Evolutionary conservation across 2,888 invertebrate genomes (phyloP), one percentile per base, ranked within the genome.

Genomic region (Melanophora roralis): DNA sequence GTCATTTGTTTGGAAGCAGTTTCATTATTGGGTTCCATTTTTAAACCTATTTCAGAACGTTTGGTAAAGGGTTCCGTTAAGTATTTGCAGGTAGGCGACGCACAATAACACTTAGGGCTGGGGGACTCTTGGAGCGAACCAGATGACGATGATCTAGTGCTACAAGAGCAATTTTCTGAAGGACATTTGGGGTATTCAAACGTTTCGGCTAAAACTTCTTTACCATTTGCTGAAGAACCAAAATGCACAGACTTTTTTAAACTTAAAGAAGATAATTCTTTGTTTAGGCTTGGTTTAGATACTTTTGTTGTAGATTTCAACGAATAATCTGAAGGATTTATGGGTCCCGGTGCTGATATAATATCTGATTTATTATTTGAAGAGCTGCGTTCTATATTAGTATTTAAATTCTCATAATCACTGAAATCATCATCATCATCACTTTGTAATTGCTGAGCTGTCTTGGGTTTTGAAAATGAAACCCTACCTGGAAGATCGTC

Each of bases 401-500:
- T 12, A 9, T 59, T 60, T 32, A 73, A 32, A 74, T 88, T 88
- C 32, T 90, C 89, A 75, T 86, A 87, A 72, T 89, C 89, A 69
- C 89, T 88, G 9, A 86, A 86, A 76, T 87, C 86, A 8, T 86
- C 76, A 53, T 86, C 76, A 53, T 89, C 87, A 64, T 83, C 81
- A 21, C 83, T 86, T 51, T 83, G 84, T 3, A 84, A 78, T 23
- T 82, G 80, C 16, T 83, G 83, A n/a, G 23, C 23, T 8, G 11
- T 14, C 12, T 9, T 19, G n/a, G 85, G 82, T 74, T 89, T 89
- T 21, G 87, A 86, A 77, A 90, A 90, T 5, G 90, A 90, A 0
- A 90, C 90, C 14, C 90, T 84, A 2, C 90, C 90, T 0, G 90
- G 90, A 36, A 90, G 85, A 86, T 90, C 90, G 1, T 88, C 85